Evolutionary conservation across 2,888 invertebrate species (phyloP).

Genomic region (Platerodrilus igneus): DNA sequence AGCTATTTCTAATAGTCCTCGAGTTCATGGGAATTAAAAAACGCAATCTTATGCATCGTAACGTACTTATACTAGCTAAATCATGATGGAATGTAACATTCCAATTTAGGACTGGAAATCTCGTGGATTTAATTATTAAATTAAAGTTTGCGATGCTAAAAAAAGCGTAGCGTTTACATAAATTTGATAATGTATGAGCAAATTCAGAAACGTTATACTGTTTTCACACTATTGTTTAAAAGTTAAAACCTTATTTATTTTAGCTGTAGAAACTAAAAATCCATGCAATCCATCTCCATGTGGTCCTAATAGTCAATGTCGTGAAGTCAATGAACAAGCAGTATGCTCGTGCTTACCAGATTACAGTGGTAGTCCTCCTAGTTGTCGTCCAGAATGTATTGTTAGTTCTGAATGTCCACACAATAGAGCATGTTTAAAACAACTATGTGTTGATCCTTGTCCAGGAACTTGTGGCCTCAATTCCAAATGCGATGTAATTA

Average conservation of each 20-base stretch:
- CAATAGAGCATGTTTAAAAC: conserved; percentile 65
- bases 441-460: conserved; percentile 71
- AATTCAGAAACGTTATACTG: too few relatives aligned
- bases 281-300: conserved; percentile 68
- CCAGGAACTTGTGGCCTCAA: conserved; percentile 59
- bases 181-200: too few relatives aligned
- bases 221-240: background rate
- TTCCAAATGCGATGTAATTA: conserved; percentile 53
- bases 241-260: conserved; percentile 38
- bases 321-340: conserved; percentile 57
- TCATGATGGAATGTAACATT: too few relatives aligned
- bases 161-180: too few relatives aligned
- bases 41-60: too few relatives aligned
- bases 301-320: conserved; percentile 76
- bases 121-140: too few relatives aligned
- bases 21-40: too few relatives aligned
- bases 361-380: conserved; percentile 55
- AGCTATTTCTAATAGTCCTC: too few relatives aligned
- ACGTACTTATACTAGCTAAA: too few relatives aligned
- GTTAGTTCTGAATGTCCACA: conserved; percentile 72
- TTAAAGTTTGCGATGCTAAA: too few relatives aligned
- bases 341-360: conserved; percentile 49
- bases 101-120: too few relatives aligned
- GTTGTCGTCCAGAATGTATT: conserved; percentile 74
- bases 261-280: conserved; percentile 47